phyloP scores from a whole-genome alignment of 2,797 vertebrate genomes.

The Chromis chromis region DNA sequence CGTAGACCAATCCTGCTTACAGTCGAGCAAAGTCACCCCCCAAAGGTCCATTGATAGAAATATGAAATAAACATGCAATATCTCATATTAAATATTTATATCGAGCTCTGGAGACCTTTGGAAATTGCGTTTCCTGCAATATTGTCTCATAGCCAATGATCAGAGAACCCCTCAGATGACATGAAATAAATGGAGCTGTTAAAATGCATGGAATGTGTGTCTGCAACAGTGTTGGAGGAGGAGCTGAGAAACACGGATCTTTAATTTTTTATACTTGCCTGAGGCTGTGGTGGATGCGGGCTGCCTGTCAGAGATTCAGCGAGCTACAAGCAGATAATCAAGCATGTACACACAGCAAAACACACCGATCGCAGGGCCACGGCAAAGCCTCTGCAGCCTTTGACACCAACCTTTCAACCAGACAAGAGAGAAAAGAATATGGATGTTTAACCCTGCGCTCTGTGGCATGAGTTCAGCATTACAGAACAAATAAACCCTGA shows the following conservation, averaged over 20 bases:
- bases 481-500: constrained; percentile 25
- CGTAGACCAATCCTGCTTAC: too few relatives aligned
- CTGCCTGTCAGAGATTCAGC: constrained; percentile 47
- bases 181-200: constrained; percentile 30
- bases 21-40: too few relatives aligned
- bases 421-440: constrained; percentile 21
- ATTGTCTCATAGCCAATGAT: not conserved
- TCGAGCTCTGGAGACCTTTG: constrained; percentile 8
- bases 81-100: not conserved
- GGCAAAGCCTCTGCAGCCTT: constrained; percentile 39
- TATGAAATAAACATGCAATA: not conserved
- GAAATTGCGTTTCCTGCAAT: constrained; percentile 10
- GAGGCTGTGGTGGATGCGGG: constrained; percentile 48
- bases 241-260: constrained; percentile 52
- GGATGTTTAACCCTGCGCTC: constrained; percentile 21
- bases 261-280: constrained; percentile 68
- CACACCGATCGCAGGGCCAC: constrained; percentile 28
- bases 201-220: constrained; percentile 33
- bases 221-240: constrained; percentile 49
- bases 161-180: not conserved
- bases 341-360: constrained; percentile 32
- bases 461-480: constrained; percentile 15
- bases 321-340: constrained; percentile 45
- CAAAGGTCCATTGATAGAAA: too few relatives aligned
- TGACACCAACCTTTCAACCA: constrained; percentile 39